These are phyloP conservation scores for Fopius arisanus DNA, from an alignment of 1,140 invertebrate genomes.

Conservation along the genomic window DNA sequence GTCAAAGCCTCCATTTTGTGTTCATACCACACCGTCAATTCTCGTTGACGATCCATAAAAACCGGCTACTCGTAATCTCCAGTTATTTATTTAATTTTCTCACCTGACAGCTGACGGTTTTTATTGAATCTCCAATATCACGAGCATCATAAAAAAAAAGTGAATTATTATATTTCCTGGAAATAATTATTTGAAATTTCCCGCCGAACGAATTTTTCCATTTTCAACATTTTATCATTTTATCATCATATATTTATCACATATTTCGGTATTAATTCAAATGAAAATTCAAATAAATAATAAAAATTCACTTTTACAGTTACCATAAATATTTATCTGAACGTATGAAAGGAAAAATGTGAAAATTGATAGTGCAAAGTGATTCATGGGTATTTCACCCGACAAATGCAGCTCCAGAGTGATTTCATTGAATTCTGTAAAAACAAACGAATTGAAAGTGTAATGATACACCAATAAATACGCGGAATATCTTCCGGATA, in stretches of 20 bases:
- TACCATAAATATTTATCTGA: too few species aligned
- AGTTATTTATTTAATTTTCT: not conserved
- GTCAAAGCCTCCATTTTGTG: not conserved
- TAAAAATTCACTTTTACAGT: too few species aligned
- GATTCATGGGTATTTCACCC: not conserved
- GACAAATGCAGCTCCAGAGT: not conserved
- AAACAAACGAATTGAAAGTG: not conserved
- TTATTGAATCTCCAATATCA: not conserved
- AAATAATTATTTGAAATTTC: too few species aligned
- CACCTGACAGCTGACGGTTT: not conserved
- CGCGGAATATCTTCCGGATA: not conserved
- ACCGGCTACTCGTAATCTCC: not conserved
- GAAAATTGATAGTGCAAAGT: not conserved
- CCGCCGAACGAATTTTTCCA: not conserved
- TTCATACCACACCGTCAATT: not conserved
- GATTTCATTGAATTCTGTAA: not conserved
- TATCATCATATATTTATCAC: too few species aligned
- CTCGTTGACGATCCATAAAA: not conserved
- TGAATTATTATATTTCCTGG: too few species aligned
- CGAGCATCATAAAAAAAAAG: too few species aligned
- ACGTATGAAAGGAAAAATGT: not conserved
- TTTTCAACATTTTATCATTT: too few species aligned
- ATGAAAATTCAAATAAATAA: too few species aligned
- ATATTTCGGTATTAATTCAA: too few species aligned
- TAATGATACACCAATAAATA: constrained; percentile 13